A percentile compares a stretch with the other conserved stretches of the same genome.
Evolutionary conservation across 2,113 vertebrate species (phyloP).

Genomic region (Oplegnathus fasciatus): DNA sequence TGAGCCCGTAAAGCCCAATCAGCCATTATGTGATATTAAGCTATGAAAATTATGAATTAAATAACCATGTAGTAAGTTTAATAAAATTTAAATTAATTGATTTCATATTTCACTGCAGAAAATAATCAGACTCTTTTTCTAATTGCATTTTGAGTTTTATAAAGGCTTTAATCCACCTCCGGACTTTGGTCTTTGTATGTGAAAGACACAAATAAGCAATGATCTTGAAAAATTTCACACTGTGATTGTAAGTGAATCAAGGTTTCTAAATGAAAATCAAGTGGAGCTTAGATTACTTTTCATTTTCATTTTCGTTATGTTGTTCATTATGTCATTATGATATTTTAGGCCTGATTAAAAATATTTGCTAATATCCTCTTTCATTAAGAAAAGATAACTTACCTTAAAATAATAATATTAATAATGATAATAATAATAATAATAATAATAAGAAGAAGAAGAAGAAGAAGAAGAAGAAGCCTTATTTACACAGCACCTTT

Average conservation of each 20-base stretch:
- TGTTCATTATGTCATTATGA: too few relatives aligned
- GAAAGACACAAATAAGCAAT: not conserved
- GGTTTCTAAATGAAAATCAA: not conserved
- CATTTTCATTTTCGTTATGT: too few relatives aligned
- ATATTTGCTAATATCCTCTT: not conserved
- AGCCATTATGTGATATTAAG: not conserved
- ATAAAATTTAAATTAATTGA: not conserved
- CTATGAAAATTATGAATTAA: too few relatives aligned
- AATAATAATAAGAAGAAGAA: too few relatives aligned
- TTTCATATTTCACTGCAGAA: not conserved
- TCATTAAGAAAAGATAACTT: not conserved
- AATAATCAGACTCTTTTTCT: not conserved
- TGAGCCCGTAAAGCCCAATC: not conserved
- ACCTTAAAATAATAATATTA: not conserved
- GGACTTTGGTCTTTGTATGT: not conserved
- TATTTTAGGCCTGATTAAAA: not conserved
- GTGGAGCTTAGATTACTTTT: not conserved
- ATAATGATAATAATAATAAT: too few relatives aligned
- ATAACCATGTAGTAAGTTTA: not conserved
- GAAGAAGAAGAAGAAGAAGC: too few relatives aligned
- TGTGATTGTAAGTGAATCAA: too few relatives aligned
- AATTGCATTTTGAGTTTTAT: not conserved
- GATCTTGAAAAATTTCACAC: too few relatives aligned
- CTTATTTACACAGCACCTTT: too few relatives aligned
- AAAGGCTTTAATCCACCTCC: not conserved